phyloP scores from a whole-genome alignment of 2,888 invertebrate genomes.

The Phasia obesa region DNA sequence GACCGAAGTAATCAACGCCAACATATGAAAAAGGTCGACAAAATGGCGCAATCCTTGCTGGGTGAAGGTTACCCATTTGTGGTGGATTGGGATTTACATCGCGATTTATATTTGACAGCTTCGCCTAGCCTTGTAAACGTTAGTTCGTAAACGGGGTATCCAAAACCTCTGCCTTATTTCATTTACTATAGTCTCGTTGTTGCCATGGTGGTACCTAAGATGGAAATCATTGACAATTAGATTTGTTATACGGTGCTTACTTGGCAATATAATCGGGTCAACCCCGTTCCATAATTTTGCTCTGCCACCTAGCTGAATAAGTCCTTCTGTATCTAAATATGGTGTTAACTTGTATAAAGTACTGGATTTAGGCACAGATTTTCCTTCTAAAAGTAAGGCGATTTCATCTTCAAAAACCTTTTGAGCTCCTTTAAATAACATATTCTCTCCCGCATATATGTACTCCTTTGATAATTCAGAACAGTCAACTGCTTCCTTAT shows the following conservation, averaged over 20 bases:
- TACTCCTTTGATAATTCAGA: background rate
- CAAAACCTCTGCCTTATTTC: conserved; percentile 31
- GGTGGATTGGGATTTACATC: conserved; percentile 27
- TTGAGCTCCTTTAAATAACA: conserved; percentile 1
- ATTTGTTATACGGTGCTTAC: background rate
- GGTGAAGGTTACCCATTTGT: conserved; percentile 35
- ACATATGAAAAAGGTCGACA: conserved; percentile 40
- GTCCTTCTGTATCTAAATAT: conserved; percentile 38
- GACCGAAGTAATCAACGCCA: conserved; percentile 62
- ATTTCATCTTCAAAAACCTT: background rate
- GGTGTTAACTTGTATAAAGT: conserved; percentile 33
- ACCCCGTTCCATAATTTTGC: background rate
- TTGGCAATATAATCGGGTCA: conserved; percentile 19
- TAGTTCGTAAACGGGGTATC: conserved; percentile 7
- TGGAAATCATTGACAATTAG: background rate
- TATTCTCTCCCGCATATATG: conserved; percentile 4
- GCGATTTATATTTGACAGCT: conserved; percentile 43
- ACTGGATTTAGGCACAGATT: conserved; percentile 16
- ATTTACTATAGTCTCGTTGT: conserved; percentile 48
- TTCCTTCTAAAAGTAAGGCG: background rate
- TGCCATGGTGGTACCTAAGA: conserved; percentile 14
- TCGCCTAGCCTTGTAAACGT: conserved; percentile 1
- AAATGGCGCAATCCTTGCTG: conserved; percentile 20
- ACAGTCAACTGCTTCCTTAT: background rate
- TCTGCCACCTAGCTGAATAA: conserved; percentile 43